phyloP scores from a whole-genome alignment of 2,888 invertebrate species.

The Empis livida region DNA sequence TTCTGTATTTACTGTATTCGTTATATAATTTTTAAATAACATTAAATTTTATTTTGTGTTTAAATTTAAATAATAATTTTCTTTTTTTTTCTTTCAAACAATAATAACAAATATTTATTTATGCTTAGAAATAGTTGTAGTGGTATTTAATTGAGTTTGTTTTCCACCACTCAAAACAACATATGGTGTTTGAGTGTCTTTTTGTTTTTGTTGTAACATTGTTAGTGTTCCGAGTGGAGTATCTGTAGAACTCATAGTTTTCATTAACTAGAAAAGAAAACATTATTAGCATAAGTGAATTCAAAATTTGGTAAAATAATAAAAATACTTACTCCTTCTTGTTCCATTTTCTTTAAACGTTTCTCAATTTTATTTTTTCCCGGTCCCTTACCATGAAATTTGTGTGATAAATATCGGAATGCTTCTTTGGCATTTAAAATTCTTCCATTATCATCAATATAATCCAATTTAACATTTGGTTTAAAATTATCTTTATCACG shows the following conservation, averaged over 20 bases:
- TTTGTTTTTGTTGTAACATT: constrained; percentile 90
- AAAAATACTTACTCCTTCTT: constrained; percentile 58
- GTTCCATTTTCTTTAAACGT: constrained; percentile 83
- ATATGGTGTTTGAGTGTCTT: constrained; percentile 84
- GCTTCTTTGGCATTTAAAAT: constrained; percentile 91
- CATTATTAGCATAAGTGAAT: background rate
- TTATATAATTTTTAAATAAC: too few relatives aligned
- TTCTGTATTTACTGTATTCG: too few relatives aligned
- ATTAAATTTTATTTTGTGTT: too few relatives aligned
- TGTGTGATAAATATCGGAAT: constrained; percentile 89
- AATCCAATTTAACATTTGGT: constrained; percentile 90
- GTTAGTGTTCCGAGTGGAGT: constrained; percentile 91
- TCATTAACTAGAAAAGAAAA: constrained; percentile 57
- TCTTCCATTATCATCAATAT: constrained; percentile 93
- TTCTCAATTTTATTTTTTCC: constrained; percentile 98
- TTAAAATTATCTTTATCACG: constrained; percentile 82
- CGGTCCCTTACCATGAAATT: constrained; percentile 98
- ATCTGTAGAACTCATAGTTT: constrained; percentile 95
- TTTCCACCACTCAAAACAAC: constrained; percentile 86
- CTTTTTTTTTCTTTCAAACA: too few relatives aligned
- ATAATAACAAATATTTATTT: constrained; percentile 18
- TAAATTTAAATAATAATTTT: too few relatives aligned
- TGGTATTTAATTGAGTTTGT: constrained; percentile 35
- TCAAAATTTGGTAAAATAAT: background rate
- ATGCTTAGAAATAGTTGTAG: constrained; percentile 30